These are phyloP conservation scores for Atherix ibis DNA, from an alignment of 2,888 invertebrate genomes.

Conservation along the genomic window DNA sequence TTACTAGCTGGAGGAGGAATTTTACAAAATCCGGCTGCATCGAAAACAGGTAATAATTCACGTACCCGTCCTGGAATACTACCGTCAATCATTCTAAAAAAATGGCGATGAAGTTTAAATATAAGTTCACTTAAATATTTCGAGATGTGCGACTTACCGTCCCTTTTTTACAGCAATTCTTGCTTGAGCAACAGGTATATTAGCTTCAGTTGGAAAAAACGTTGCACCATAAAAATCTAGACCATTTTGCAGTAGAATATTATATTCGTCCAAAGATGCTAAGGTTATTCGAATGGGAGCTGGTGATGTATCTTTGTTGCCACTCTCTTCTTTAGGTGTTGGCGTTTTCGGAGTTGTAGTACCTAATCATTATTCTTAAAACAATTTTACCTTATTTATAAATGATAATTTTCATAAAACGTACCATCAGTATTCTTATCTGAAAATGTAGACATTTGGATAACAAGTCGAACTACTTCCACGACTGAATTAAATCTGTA, in stretches of 20 bases:
- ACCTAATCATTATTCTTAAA: constrained; percentile 26
- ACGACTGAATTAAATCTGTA: constrained; percentile 67
- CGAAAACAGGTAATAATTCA: constrained; percentile 65
- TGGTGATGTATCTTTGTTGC: constrained; percentile 39
- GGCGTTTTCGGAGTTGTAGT: constrained; percentile 34
- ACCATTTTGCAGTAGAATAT: constrained; percentile 64
- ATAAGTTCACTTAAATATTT: too few relatives aligned
- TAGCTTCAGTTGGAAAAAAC: constrained; percentile 70
- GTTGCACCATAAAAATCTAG: constrained; percentile 79
- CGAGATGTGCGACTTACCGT: too few relatives aligned
- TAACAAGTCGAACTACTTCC: constrained; percentile 55
- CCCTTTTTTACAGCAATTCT: constrained; percentile 37
- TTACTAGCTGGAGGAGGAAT: constrained; percentile 67
- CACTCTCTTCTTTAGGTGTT: constrained; percentile 31
- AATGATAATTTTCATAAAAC: constrained; percentile 2
- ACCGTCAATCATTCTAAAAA: constrained; percentile 49
- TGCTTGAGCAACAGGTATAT: constrained; percentile 42
- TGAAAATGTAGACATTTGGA: constrained; percentile 18
- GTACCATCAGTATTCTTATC: constrained; percentile 27
- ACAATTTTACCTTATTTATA: constrained; percentile 1
- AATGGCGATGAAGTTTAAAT: too few relatives aligned
- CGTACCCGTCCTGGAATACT: constrained; percentile 52
- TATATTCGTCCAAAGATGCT: constrained; percentile 60
- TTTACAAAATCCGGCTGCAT: constrained; percentile 70
- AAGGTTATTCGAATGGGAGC: constrained; percentile 57